Evolutionary conservation across 2,888 invertebrate genomes (phyloP).

Genomic region (Notocelia uddmanniana): DNA sequence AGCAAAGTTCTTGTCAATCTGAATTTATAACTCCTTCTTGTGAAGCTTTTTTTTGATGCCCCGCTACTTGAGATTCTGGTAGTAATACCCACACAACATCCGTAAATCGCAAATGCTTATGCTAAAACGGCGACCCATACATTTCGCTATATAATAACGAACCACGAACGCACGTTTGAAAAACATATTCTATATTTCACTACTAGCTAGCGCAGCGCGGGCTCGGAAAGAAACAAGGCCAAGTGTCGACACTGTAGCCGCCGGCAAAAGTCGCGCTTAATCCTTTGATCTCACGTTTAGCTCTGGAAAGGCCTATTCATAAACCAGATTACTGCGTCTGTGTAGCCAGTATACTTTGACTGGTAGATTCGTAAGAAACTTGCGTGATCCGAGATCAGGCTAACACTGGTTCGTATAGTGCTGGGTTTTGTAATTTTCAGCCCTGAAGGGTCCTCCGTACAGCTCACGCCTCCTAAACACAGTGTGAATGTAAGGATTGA

Average conservation of each 20-base stretch:
- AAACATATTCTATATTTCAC: neutral
- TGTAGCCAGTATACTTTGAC: neutral
- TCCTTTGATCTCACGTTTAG: neutral
- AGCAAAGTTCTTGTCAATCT: no score
- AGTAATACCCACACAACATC: no score
- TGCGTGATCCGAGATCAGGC: neutral
- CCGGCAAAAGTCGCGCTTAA: neutral
- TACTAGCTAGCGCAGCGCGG: neutral
- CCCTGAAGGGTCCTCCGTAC: neutral
- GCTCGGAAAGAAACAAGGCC: conserved; percentile 17
- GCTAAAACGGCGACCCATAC: neutral
- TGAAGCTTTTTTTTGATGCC: no score
- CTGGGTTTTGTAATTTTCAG: neutral
- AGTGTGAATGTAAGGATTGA: neutral
- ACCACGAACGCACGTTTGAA: neutral
- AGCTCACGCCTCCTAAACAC: conserved; percentile 4
- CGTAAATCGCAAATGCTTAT: neutral
- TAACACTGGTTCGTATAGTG: neutral
- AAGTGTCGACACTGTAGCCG: conserved; percentile 8
- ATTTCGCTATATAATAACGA: neutral
- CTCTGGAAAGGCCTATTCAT: neutral
- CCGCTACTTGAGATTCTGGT: no score
- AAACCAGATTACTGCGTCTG: neutral
- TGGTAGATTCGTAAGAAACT: neutral
- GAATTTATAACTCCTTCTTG: no score